Percentiles rank a stretch among this genome's conserved stretches.
phyloP scores from a whole-genome alignment of 2,888 invertebrate species.

The Spisula solida region DNA sequence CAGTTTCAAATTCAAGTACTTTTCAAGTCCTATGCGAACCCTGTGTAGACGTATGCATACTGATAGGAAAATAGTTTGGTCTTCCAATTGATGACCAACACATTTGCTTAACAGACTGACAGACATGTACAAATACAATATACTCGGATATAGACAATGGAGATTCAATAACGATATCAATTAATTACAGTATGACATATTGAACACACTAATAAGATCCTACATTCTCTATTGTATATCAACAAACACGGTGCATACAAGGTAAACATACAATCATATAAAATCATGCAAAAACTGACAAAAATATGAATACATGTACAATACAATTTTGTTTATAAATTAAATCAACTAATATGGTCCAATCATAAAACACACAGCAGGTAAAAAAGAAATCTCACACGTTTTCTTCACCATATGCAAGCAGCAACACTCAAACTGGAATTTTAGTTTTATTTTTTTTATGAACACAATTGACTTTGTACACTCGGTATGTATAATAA shows the following conservation, averaged over 20 bases:
- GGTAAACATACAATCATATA: neutral
- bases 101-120: too few relatives aligned
- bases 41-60: too few relatives aligned
- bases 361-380: neutral
- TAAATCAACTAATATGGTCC: neutral
- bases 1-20: too few relatives aligned
- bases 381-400: neutral
- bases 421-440: conserved; percentile 22
- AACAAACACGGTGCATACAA: neutral
- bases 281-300: conserved; percentile 29
- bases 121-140: too few relatives aligned
- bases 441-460: conserved; percentile 17
- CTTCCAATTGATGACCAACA: too few relatives aligned
- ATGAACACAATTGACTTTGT: conserved; percentile 19
- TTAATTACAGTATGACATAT: too few relatives aligned
- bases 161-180: too few relatives aligned
- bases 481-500: neutral
- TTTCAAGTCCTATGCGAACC: too few relatives aligned
- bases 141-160: too few relatives aligned
- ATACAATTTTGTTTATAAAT: conserved; percentile 3
- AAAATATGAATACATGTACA: neutral
- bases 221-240: neutral
- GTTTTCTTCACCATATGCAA: neutral
- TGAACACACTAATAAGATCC: neutral
- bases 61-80: too few relatives aligned